Conservation (phyloP, 2,797 vertebrate species). For the Salmo trutta region DNA sequence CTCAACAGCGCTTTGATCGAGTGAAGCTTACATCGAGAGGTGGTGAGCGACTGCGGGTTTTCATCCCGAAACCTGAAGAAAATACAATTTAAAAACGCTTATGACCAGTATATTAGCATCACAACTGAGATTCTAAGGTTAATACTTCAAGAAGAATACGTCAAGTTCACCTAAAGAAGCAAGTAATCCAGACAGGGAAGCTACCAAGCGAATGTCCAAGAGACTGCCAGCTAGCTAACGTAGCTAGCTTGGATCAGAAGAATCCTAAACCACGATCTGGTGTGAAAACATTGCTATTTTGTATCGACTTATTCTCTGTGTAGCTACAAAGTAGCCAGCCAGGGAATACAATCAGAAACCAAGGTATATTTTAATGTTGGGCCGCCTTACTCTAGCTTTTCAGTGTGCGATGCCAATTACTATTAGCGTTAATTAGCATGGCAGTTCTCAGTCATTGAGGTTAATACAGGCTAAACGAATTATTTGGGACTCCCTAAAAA, state of each 20-base stretch:
- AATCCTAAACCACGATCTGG: slow-evolving; percentile 46
- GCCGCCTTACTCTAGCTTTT: not conserved
- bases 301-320: not conserved
- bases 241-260: slow-evolving; percentile 48
- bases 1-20: slow-evolving; percentile 75
- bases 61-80: slow-evolving; percentile 64
- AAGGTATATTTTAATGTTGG: slow-evolving; percentile 1
- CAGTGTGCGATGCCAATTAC: not conserved
- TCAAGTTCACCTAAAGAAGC: slow-evolving; percentile 48
- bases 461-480: slow-evolving; percentile 51
- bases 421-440: slow-evolving; percentile 48
- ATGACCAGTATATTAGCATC: slow-evolving; percentile 53
- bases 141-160: slow-evolving; percentile 47
- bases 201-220: slow-evolving; percentile 51
- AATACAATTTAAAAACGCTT: slow-evolving; percentile 43
- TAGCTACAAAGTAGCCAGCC: slow-evolving; percentile 2
- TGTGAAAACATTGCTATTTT: slow-evolving; percentile 18
- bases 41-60: slow-evolving; percentile 74
- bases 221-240: slow-evolving; percentile 49
- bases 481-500: no score
- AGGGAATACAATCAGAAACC: slow-evolving; percentile 4
- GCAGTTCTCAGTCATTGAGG: slow-evolving; percentile 48
- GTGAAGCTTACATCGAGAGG: slow-evolving; percentile 69
- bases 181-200: slow-evolving; percentile 66
- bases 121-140: slow-evolving; percentile 36